Evolutionary conservation across 37 sponge, comb jelly and placozoan genomes (phyloP).

Genomic region (Halichondria panicea): DNA sequence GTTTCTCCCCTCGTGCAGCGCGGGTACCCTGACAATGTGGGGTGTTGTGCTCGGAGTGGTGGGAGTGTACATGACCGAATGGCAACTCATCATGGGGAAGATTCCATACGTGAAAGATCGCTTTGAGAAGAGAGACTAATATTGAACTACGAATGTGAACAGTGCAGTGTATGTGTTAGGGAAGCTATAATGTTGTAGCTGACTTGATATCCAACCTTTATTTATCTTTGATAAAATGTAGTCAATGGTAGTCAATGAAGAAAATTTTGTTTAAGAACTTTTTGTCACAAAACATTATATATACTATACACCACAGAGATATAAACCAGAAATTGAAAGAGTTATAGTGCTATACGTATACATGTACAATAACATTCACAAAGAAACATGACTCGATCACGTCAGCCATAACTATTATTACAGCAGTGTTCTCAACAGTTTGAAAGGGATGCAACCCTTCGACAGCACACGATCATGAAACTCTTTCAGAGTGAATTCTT

Average conservation of each 20-base stretch:
- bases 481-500: conserved; percentile 30
- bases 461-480: conserved; percentile 42
- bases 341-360: not conserved
- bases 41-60: conserved; percentile 26
- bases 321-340: too few relatives aligned
- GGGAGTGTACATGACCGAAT: conserved; percentile 53
- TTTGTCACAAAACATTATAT: too few relatives aligned
- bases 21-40: conserved; percentile 35
- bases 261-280: too few relatives aligned
- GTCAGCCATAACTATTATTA: not conserved
- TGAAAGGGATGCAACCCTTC: conserved; percentile 56
- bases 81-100: conserved; percentile 64
- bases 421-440: conserved; percentile 4
- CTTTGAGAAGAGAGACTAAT: conserved; percentile 13
- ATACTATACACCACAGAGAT: too few relatives aligned
- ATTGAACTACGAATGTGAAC: not conserved
- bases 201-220: not conserved
- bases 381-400: not conserved
- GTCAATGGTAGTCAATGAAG: too few relatives aligned
- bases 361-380: not conserved
- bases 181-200: not conserved
- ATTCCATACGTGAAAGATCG: conserved; percentile 62
- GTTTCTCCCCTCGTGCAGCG: too few relatives aligned
- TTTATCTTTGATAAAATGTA: too few relatives aligned
- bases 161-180: not conserved